Conservation (phyloP, 2,797 vertebrate genomes). For the Cuculus canorus region DNA sequence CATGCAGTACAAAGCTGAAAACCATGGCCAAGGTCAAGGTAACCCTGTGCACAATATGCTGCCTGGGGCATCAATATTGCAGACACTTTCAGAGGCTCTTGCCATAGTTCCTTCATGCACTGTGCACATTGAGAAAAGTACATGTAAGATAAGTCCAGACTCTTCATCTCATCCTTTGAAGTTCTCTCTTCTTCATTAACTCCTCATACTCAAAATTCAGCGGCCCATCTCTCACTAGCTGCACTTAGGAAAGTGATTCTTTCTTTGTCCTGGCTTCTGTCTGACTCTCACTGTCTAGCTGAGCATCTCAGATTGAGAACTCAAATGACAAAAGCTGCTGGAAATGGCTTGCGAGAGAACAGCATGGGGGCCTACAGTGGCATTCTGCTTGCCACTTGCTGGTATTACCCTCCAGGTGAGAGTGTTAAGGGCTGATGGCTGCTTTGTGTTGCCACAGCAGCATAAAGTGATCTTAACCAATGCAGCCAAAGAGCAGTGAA, state of each 20-base stretch:
- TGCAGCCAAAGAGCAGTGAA: not conserved
- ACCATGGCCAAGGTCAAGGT: not conserved
- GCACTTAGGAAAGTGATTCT: not conserved
- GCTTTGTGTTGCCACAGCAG: not conserved
- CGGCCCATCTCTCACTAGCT: not conserved
- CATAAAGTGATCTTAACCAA: not conserved
- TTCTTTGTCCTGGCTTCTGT: not conserved
- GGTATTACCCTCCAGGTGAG: not conserved
- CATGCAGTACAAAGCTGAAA: not conserved
- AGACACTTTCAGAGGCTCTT: not conserved
- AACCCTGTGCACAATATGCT: not conserved
- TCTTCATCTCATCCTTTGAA: not conserved
- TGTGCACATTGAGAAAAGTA: not conserved
- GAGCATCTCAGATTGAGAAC: not conserved
- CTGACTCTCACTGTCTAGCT: not conserved
- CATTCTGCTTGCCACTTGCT: not conserved
- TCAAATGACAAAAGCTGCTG: not conserved
- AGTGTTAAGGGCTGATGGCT: not conserved
- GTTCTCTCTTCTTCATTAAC: not conserved
- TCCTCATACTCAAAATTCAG: not conserved
- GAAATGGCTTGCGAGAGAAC: not conserved
- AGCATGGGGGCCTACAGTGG: accelerated
- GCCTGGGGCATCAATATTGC: not conserved
- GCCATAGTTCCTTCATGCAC: not conserved
- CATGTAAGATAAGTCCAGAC: not conserved